Percentiles rank a stretch among this genome's conserved stretches.
phyloP scores from a whole-genome alignment of 2,113 vertebrate species.

The Megatriorchis doriae region DNA sequence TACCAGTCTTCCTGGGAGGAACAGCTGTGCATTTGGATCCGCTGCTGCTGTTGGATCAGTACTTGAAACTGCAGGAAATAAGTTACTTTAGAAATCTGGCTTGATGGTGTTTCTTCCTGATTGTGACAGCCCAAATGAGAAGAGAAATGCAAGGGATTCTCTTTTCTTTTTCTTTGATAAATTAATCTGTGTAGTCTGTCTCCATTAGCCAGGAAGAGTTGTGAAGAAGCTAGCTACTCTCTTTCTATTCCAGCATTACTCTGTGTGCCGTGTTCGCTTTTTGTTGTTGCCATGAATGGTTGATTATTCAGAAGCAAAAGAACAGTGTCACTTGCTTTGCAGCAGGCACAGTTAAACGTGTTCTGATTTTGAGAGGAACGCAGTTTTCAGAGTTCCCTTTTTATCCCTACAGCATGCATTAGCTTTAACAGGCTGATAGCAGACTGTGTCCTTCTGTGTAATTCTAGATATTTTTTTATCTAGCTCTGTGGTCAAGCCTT shows the following conservation, averaged over 20 bases:
- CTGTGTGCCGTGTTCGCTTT: fast-evolving
- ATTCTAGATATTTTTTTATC: not conserved
- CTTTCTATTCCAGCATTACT: not conserved
- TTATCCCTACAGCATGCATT: fast-evolving
- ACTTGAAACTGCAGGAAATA: constrained; percentile 21
- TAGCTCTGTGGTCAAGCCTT: not conserved
- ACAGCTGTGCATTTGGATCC: constrained; percentile 47
- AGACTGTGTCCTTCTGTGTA: not conserved
- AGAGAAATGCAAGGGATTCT: not conserved
- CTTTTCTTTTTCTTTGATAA: not conserved
- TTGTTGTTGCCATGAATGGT: fast-evolving
- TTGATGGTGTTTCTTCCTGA: constrained; percentile 10
- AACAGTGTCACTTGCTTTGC: not conserved
- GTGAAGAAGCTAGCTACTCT: not conserved
- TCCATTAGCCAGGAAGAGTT: not conserved
- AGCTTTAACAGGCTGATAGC: not conserved
- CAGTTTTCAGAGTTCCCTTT: not conserved
- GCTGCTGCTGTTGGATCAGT: not conserved
- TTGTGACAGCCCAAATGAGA: not conserved
- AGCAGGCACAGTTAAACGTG: not conserved
- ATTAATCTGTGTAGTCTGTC: not conserved
- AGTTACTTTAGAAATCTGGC: not conserved
- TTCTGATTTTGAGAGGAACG: fast-evolving
- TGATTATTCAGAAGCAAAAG: not conserved
- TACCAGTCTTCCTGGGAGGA: constrained; percentile 41